Evolutionary conservation across 2,888 invertebrate genomes (phyloP), one percentile per base, ranked within the genome.

Genomic region (Platycheirus rosarum): DNA sequence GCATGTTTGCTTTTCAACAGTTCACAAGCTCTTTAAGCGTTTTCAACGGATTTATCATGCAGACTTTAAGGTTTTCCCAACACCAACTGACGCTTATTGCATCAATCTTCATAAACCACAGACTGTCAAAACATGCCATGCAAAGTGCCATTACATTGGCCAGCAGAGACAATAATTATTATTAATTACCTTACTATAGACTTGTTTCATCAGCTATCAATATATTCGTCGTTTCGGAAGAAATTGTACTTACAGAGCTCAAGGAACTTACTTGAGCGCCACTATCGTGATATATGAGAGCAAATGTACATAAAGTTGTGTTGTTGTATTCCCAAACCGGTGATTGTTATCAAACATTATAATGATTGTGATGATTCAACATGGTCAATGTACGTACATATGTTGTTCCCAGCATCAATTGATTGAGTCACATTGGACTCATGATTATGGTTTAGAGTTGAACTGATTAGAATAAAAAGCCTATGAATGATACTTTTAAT

Each of bases 61-160:
- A 51, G 16, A 23, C 14, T 51, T n/a, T n/a, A n/a, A n/a, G 11
- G 16, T 6, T 53, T 53, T 53, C n/a, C 18, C 32, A 53, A 53
- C 29, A 8, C 23, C 6, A 32, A 14, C 14, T 32, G 3, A 3
- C 9, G n/a, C n/a, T 29, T 29, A 26, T 49, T 49, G 29, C 14
- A 49, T 53, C 35, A 18, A 18, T 53, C 7, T 51, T 14, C 9
- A 16, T 29, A 35, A 2, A 20, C n/a, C 37, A 13, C 18, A 53
- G n/a, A 26, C 32, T 53, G 35, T 35, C 51, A 53, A 53, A 53
- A 53, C 35, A 53, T n/a, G 7, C 7, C 5, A 20, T 1, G 35
- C 32, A 32, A 49, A n/a, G n/a, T n/a, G n/a, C n/a, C n/a, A n/a
- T 11, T 6, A 2, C 5, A 11, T n/a, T n/a, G 5, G 11, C 6